Evolutionary conservation across 2,797 vertebrate species (phyloP).

Genomic region (Carcharodon carcharias): DNA sequence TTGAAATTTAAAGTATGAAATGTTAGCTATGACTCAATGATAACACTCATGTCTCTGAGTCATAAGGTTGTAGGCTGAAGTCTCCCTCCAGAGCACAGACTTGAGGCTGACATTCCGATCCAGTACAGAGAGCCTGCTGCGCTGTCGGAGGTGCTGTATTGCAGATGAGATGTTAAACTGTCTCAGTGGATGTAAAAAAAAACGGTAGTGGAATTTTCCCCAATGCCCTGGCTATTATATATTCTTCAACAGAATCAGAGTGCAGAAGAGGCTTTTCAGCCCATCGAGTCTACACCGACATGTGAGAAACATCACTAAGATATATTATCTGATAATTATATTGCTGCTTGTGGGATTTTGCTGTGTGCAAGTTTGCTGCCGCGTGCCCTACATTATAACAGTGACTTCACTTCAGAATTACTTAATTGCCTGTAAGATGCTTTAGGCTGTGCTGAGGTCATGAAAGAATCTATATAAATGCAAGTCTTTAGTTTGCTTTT

Average conservation of each 20-base stretch:
- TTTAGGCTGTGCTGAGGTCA: background rate
- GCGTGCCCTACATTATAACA: background rate
- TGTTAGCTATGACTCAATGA: background rate
- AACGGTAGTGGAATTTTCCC: background rate
- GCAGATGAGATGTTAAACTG: background rate
- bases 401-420: background rate
- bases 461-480: background rate
- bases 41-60: background rate
- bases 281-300: too few relatives aligned
- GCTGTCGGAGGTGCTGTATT: background rate
- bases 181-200: background rate
- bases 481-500: background rate
- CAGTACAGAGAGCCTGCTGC: background rate
- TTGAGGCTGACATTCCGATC: background rate
- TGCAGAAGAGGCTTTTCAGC: too few relatives aligned
- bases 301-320: background rate
- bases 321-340: background rate
- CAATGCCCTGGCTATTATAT: background rate
- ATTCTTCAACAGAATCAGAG: background rate
- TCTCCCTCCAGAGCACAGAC: background rate
- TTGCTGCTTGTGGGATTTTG: background rate
- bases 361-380: background rate
- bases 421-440: background rate
- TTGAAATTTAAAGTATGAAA: background rate
- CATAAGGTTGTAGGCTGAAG: background rate